These are phyloP conservation scores for Cercopithecus mona DNA, from an alignment of 2,113 vertebrate species.

Conservation along the genomic window DNA sequence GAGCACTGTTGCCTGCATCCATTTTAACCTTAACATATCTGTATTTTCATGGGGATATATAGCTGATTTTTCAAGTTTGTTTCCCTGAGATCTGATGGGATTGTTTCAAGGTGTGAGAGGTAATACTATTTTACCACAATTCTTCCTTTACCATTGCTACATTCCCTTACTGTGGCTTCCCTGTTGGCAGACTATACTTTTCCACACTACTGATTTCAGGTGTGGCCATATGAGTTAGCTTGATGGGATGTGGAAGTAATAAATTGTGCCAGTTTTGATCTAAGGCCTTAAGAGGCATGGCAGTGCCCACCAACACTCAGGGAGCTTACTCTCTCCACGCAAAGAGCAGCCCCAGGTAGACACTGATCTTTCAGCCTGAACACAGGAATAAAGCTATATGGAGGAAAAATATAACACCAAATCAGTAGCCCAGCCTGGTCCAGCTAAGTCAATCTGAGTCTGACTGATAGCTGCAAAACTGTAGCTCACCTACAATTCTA, in stretches of 20 bases:
- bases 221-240: neutral
- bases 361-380: neutral
- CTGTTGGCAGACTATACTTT: neutral
- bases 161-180: neutral
- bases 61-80: neutral
- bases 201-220: neutral
- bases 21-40: neutral
- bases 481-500: neutral
- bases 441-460: neutral
- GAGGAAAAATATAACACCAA: neutral
- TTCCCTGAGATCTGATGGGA: neutral
- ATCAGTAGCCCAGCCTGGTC: neutral
- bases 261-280: neutral
- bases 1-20: neutral
- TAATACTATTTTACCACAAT: neutral
- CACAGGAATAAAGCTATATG: neutral
- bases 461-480: neutral
- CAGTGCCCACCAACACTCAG: too few species aligned
- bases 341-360: neutral
- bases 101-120: neutral
- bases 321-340: neutral
- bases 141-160: neutral
- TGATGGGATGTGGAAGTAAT: neutral
- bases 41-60: neutral
- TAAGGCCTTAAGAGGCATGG: neutral